Evolutionary conservation across 92 coral and sea anemone genomes (phyloP), one percentile per base, ranked within the genome.

Genomic region (Pocillopora meandrina): DNA sequence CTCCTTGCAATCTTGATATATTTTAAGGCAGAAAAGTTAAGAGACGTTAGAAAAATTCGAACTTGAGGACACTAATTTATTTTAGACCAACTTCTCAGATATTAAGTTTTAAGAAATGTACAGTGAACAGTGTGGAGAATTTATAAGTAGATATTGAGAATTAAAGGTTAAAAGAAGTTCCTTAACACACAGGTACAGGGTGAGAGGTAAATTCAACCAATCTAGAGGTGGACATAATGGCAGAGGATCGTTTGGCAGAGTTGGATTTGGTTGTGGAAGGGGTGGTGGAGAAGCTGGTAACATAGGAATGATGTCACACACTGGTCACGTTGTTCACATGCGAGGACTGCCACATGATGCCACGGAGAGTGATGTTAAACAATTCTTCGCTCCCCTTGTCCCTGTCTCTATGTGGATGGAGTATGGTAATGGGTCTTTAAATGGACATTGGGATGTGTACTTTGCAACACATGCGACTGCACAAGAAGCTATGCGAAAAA

Each of bases 281-380:
- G 80, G 93, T n/a, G 90, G 93, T 0, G 90, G 96, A 9, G 90
- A 90, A 18, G 85, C 85, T 19, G 82, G 88, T 70, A 87, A 89
- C 31, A 89, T 89, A 36, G 91, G 89, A 57, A 86, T 93, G 56
- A 84, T 86, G 69, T 91, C 97, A 65, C 87, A 93, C 56, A 96
- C 99, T 35, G 99, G 99, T 63, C 98, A 94, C 84, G 85, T 94
- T 2, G 94, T 96, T 0, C 95, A 93, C 83, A 94, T 96, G 98
- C 87, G 99, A 52, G 99, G 99, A 10, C 83, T 96, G 73, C 99
- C 99, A 0, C 94, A 86, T 87, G 95, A 97, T 20, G 99, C 99
- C 14, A 90, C 87, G 67, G 99, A 97, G 64, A 64, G 83, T 11
- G 99, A 97, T 64, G 90, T 97, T 61, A 97, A 97, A 68, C 99